Evolutionary conservation across 2,797 vertebrate genomes (phyloP).

Genomic region (Knipowitschia caucasica): DNA sequence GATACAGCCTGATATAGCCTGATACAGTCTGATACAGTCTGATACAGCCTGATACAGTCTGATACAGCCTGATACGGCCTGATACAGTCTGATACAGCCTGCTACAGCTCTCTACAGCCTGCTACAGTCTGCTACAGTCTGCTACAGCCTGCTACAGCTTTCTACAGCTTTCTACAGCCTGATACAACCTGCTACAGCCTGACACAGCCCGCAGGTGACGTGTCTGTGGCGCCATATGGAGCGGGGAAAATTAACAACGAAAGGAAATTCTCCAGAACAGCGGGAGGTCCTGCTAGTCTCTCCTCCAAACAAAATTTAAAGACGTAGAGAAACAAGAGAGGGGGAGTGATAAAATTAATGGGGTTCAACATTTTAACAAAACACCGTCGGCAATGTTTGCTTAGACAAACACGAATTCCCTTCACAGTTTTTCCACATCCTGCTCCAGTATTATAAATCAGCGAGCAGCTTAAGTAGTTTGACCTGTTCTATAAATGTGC

Average conservation of each 20-base stretch:
- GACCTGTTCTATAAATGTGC: constrained; percentile 81
- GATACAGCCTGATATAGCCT: too few species aligned
- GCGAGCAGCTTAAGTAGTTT: constrained; percentile 82
- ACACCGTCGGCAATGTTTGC: constrained; percentile 98
- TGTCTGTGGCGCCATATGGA: constrained; percentile 99
- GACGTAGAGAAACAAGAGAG: constrained; percentile 87
- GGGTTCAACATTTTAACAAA: constrained; percentile 97
- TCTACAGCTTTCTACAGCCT: not conserved
- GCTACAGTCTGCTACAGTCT: not conserved
- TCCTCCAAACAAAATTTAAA: constrained; percentile 92
- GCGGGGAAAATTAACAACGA: constrained; percentile 99
- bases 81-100: constrained; percentile 79
- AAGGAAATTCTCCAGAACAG: constrained; percentile 98
- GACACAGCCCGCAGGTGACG: constrained; percentile 99
- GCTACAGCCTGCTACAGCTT: not conserved
- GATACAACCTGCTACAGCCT: constrained; percentile 73
- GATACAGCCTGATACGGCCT: constrained; percentile 95
- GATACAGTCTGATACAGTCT: too few species aligned
- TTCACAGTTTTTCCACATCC: constrained; percentile 88
- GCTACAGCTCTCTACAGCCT: not conserved
- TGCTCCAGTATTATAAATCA: constrained; percentile 85
- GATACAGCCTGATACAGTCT: too few species aligned
- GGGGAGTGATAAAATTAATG: constrained; percentile 99
- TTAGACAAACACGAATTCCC: constrained; percentile 83
- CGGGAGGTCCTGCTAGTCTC: constrained; percentile 84